These are phyloP conservation scores for Epizoanthus illoricatus DNA, from an alignment of 92 coral and sea anemone species.

Conservation along the genomic window DNA sequence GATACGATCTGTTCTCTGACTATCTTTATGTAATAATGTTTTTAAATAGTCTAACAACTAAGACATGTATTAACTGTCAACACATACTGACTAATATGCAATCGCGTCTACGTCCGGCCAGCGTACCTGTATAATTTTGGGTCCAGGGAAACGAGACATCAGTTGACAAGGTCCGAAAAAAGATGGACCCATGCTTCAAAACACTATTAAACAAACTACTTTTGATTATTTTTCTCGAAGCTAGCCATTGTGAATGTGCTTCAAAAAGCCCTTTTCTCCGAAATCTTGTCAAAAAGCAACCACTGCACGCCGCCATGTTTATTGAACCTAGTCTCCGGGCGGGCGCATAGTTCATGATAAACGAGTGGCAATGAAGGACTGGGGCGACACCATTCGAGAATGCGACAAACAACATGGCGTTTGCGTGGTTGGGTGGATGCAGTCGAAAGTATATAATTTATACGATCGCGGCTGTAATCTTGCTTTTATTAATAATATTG, in stretches of 20 bases:
- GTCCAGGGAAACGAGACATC: conserved; percentile 31
- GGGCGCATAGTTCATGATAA: background rate
- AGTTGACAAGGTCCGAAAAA: conserved; percentile 10
- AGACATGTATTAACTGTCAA: too few relatives aligned
- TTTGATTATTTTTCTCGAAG: background rate
- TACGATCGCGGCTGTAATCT: conserved; percentile 24
- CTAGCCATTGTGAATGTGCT: background rate
- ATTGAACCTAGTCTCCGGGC: conserved; percentile 25
- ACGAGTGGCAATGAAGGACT: background rate
- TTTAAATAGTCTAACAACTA: too few relatives aligned
- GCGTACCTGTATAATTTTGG: conserved; percentile 21
- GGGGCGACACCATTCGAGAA: conserved; percentile 12
- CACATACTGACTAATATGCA: too few relatives aligned
- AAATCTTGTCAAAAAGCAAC: background rate
- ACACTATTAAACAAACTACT: background rate
- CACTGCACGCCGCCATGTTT: conserved; percentile 31
- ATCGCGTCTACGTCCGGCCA: too few relatives aligned
- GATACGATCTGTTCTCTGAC: too few relatives aligned
- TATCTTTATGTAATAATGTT: too few relatives aligned
- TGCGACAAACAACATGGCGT: conserved; percentile 23
- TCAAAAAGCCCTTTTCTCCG: conserved; percentile 4
- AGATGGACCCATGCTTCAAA: conserved; percentile 4
- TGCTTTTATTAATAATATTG: conserved; percentile 22
- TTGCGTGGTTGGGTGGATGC: conserved; percentile 5
- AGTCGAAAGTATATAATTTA: conserved; percentile 23